These are phyloP conservation scores for Epinotia demarniana DNA, from an alignment of 2,888 invertebrate species.

Conservation along the genomic window DNA sequence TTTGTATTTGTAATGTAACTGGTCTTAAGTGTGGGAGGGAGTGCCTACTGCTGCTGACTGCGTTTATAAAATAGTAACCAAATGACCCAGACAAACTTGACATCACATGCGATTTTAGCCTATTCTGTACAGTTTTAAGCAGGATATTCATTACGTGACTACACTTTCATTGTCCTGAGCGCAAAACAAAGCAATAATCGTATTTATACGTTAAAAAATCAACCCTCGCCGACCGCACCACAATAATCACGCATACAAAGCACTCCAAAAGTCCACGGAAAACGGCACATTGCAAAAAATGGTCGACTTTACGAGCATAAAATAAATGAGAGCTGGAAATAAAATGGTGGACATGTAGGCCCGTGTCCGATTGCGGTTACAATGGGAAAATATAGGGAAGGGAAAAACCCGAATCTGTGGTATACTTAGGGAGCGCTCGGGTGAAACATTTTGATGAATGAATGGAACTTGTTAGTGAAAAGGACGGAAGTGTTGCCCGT, in stretches of 20 bases:
- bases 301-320: conserved; percentile 52
- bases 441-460: conserved; percentile 43
- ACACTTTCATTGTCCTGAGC: neutral
- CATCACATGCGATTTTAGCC: neutral
- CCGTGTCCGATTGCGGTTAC: conserved; percentile 60
- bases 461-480: conserved; percentile 20
- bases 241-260: conserved; percentile 35
- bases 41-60: no score
- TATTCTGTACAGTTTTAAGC: neutral
- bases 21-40: no score
- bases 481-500: neutral
- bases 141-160: neutral
- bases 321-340: conserved; percentile 55
- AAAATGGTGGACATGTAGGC: conserved; percentile 60
- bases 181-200: neutral
- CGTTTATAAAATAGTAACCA: no score
- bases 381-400: conserved; percentile 63
- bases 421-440: conserved; percentile 52
- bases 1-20: no score
- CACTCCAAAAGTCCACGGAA: conserved; percentile 26
- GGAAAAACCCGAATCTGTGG: conserved; percentile 55
- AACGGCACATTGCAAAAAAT: conserved; percentile 36
- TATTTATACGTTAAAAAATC: neutral
- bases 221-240: neutral
- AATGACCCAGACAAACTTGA: no score